These are phyloP conservation scores for Brachyptera putata DNA, from an alignment of 2,888 invertebrate species.

Conservation along the genomic window DNA sequence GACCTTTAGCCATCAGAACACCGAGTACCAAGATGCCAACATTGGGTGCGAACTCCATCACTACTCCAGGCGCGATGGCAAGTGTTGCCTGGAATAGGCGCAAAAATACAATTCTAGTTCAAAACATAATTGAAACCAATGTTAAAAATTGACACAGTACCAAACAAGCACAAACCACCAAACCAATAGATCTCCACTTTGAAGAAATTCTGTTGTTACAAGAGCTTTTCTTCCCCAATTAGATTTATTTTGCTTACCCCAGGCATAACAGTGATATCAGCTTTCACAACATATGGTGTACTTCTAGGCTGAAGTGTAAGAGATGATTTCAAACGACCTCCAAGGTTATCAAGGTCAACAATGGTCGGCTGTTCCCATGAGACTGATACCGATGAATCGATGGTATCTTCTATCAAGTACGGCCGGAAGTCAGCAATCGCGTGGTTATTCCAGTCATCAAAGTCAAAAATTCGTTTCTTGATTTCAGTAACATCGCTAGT, in stretches of 20 bases:
- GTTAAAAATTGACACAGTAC: too few species aligned
- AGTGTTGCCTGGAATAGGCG: slow-evolving; percentile 56
- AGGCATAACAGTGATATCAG: slow-evolving; percentile 97
- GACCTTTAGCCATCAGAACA: slow-evolving; percentile 78
- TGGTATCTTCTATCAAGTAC: slow-evolving; percentile 71
- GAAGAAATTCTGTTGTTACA: too few species aligned
- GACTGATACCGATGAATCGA: slow-evolving; percentile 71
- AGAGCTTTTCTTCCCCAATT: too few species aligned
- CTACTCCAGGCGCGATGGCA: slow-evolving; percentile 81
- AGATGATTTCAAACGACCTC: slow-evolving; percentile 69
- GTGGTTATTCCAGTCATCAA: slow-evolving; percentile 99
- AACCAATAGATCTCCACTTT: too few species aligned
- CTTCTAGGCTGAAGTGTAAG: slow-evolving; percentile 59
- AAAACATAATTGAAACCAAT: not conserved
- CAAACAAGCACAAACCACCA: too few species aligned
- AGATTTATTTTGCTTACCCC: slow-evolving; percentile 43
- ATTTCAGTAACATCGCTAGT: slow-evolving; percentile 68
- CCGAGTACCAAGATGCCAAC: slow-evolving; percentile 95
- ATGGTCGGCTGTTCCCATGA: slow-evolving; percentile 56
- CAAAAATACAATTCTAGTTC: too few species aligned
- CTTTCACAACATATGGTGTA: slow-evolving; percentile 71
- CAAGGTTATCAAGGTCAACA: slow-evolving; percentile 63
- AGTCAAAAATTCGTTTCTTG: slow-evolving; percentile 85
- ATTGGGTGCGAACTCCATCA: slow-evolving; percentile 90
- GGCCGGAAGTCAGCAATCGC: slow-evolving; percentile 89